These are phyloP conservation scores for Cynodonichthys magdalenae DNA, from an alignment of 2,797 vertebrate species.

Conservation along the genomic window DNA sequence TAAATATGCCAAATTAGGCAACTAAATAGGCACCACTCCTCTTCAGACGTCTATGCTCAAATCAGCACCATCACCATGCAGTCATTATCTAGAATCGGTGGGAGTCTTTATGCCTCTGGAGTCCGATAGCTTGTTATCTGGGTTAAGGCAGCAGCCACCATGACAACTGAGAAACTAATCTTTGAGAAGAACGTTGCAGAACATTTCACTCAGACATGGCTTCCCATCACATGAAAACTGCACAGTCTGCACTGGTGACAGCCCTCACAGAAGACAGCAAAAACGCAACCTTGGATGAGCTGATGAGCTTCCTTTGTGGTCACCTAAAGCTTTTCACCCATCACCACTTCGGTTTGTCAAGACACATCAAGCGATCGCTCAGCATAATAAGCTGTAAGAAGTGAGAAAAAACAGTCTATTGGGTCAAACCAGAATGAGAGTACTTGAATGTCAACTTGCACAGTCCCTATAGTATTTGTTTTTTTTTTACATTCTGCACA, in stretches of 20 bases:
- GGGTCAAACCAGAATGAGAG: constrained; percentile 22
- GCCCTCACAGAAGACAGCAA: constrained; percentile 29
- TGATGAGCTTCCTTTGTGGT: constrained; percentile 66
- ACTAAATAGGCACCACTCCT: constrained; percentile 28
- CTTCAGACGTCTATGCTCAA: constrained; percentile 24
- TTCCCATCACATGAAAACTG: constrained; percentile 49
- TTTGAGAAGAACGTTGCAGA: constrained; percentile 48
- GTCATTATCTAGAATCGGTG: constrained; percentile 54
- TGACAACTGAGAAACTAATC: constrained; percentile 68
- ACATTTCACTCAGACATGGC: constrained; percentile 33
- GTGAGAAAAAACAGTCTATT: constrained; percentile 46
- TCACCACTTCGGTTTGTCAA: constrained; percentile 30
- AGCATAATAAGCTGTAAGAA: constrained; percentile 34
- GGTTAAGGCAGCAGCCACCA: constrained; percentile 34
- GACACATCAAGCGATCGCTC: constrained; percentile 28
- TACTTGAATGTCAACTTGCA: constrained; percentile 12
- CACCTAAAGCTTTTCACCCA: constrained; percentile 31
- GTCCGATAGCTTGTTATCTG: constrained; percentile 66
- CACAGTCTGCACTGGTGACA: constrained; percentile 31
- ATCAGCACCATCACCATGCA: constrained; percentile 28
- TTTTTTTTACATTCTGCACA: neutral
- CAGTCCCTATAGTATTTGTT: neutral
- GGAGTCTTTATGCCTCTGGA: constrained; percentile 46
- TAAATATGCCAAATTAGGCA: constrained; percentile 19
- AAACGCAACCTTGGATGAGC: constrained; percentile 15